These are phyloP conservation scores for Echiichthys vipera DNA, from an alignment of 2,797 vertebrate genomes.

Conservation along the genomic window DNA sequence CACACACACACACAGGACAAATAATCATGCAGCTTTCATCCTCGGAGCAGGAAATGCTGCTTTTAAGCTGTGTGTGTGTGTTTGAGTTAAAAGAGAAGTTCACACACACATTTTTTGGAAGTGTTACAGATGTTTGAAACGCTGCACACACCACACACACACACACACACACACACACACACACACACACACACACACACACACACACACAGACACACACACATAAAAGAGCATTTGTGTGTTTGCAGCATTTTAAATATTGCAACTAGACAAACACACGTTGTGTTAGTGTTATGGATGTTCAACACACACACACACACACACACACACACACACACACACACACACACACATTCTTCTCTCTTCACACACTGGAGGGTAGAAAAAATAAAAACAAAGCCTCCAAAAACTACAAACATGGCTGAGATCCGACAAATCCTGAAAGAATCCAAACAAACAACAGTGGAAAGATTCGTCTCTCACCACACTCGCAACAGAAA, in stretches of 20 bases:
- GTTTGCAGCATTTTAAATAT: too few species aligned
- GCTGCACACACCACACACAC: slow-evolving; percentile 2
- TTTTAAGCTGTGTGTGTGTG: slow-evolving; percentile 69
- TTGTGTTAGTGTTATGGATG: slow-evolving; percentile 12
- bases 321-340: slow-evolving; percentile 26
- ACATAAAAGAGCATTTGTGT: too few species aligned
- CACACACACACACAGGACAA: slow-evolving; percentile 66
- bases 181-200: slow-evolving; percentile 5
- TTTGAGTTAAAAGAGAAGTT: slow-evolving; percentile 61
- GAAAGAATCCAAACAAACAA: slow-evolving; percentile 72
- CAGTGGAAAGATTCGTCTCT: slow-evolving; percentile 50
- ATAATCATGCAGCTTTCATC: slow-evolving; percentile 77
- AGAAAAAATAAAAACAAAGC: too few species aligned
- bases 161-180: slow-evolving; percentile 17
- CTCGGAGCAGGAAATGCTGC: slow-evolving; percentile 78
- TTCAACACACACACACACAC: slow-evolving; percentile 1
- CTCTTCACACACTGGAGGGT: too few species aligned
- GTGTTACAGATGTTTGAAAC: slow-evolving; percentile 14
- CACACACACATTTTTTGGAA: slow-evolving; percentile 13
- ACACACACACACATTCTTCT: slow-evolving; percentile 12
- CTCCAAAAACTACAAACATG: slow-evolving; percentile 77
- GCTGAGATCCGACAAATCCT: slow-evolving; percentile 67
- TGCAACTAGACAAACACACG: slow-evolving; percentile 23
- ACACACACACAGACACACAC: slow-evolving; percentile 19
- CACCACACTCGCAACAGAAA: slow-evolving; percentile 8